Base-by-base conservation (phyloP, 2,797 vertebrate species). In the Periophthalmus magnuspinnatus region DNA sequence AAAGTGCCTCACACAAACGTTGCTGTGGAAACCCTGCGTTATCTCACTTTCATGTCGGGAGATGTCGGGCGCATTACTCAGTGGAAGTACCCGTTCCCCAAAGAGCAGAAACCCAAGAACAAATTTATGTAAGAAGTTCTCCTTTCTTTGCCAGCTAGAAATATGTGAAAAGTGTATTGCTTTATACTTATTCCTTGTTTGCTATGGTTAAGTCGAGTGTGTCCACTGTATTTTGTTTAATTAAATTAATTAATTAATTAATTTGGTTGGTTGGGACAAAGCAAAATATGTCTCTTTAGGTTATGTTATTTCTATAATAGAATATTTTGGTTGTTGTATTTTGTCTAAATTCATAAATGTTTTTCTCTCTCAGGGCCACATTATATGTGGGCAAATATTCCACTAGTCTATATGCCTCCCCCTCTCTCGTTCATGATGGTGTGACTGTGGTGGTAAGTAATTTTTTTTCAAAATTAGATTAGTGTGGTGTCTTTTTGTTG, bases 21-120 rank as follows among this genome's bases (percentile, higher is more conserved):
- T 0, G 98, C 96, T 0, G 95, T 97, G 69, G 97, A 99, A 87
- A 99, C 98, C 0, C 92, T 99, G 86, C 96, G 96, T 2, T 99
- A 99, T 79, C 91, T 99, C 84, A 98, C 97, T 0, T 98, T 98
- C 91, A 97, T 97, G 95, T 97, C 97, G 0, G 98, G 97, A 67
- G 96, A 97, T 83, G 95, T 96, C 8, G 97, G 97, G 24, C 96
- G 96, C 81, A 98, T 99, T 86, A 99, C 97, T 5, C 97, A 96
- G 90, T 99, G 98, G 98, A 98, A 96, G 84, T 98, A 99, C 50
- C 97, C 97, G 0, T 98, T 99, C 77, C 97, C 96, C 5, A 95
- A 95, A 87, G 97, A 99, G 90, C 95, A 94, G 0, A 96, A 97
- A 75, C 94, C 96, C 69, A 96, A 98, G 90, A 96, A 96, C 90